A percentile compares a stretch with the other conserved stretches of the same genome.
phyloP scores from a whole-genome alignment of 2,797 vertebrate species.

The Mallotus villosus region DNA sequence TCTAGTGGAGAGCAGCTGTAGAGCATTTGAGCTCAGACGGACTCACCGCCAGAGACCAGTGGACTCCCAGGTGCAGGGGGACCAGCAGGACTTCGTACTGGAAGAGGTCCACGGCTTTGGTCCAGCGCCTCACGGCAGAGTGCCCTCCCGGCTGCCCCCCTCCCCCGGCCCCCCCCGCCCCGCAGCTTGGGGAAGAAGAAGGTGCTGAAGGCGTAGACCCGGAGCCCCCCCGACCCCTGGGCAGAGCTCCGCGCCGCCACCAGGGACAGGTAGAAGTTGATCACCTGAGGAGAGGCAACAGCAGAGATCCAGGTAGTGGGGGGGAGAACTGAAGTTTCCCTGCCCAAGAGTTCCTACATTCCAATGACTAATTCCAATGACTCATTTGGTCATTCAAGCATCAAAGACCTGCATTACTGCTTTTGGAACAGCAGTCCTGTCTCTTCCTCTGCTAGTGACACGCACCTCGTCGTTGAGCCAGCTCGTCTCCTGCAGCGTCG shows the following conservation, averaged over 20 bases:
- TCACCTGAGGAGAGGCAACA: conserved; percentile 70
- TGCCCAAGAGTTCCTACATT: too few relatives aligned
- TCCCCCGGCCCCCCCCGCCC: conserved; percentile 57
- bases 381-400: too few relatives aligned
- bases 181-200: conserved; percentile 89
- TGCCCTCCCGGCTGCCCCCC: conserved; percentile 72
- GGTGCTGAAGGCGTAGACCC: conserved; percentile 87
- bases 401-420: too few relatives aligned
- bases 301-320: too few relatives aligned
- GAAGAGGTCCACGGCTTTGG: conserved; percentile 87
- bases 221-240: conserved; percentile 56
- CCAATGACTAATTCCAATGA: too few relatives aligned
- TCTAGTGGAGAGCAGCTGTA: background rate
- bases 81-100: conserved; percentile 84
- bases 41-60: conserved; percentile 88
- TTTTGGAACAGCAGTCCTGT: too few relatives aligned
- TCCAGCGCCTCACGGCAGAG: conserved; percentile 86
- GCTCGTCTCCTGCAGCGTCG: conserved; percentile 78
- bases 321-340: background rate
- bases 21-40: background rate
- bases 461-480: conserved; percentile 94
- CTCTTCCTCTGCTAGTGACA: too few relatives aligned
- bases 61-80: conserved; percentile 84
- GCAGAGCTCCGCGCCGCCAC: conserved; percentile 80
- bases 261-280: conserved; percentile 94